Base-by-base conservation (phyloP, 2,113 vertebrate species). In the Tiliqua scincoides region DNA sequence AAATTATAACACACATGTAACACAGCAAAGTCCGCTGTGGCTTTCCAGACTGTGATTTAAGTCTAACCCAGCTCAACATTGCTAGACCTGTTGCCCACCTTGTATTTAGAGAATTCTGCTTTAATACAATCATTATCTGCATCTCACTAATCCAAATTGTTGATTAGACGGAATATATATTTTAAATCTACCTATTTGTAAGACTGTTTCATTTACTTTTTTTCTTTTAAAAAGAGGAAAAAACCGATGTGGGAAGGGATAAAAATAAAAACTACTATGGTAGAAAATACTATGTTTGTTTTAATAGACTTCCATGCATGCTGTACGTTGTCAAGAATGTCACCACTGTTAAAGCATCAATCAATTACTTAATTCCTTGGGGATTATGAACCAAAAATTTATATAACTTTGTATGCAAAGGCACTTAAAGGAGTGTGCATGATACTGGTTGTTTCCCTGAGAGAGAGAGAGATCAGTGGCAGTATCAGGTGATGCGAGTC, bases 341-440 rank as follows among this genome's bases (percentile, higher is more conserved):
- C 32, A 71, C 32, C 2, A 71, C 68, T 32, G 59, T 61, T 5
- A 67, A 79, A 23, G 70, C 11, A 84, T 3, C 48, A 23, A 21
- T 3, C 54, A 85, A 61, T 30, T 71, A 83, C 30, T 74, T 83
- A 6, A 48, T 65, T 63, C 43, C 54, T 0, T 14, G 15, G 37
- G 0, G 6, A 30, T 3, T 54, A 35, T 84, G 0, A 75, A 71
- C 32, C 52, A 89, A 85, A 70, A 71, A 48, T 84, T 15, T 87
- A 65, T 72, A 82, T 43, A 73, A 89, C 83, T 87, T 78, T 71
- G 10, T 0, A 15, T 74, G 84, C 75, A 83, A 61, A 82, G 30
- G 18, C 20, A 75, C 52, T 68, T 59, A 61, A 32, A 8, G 2
- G 89, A 91, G 81, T 1, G 85, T 89, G 85, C n/a, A 2, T 1